Percentiles rank a stretch among this genome's conserved stretches.
These are phyloP conservation scores for Borostomias antarcticus DNA, from an alignment of 2,797 vertebrate genomes.

Conservation along the genomic window DNA sequence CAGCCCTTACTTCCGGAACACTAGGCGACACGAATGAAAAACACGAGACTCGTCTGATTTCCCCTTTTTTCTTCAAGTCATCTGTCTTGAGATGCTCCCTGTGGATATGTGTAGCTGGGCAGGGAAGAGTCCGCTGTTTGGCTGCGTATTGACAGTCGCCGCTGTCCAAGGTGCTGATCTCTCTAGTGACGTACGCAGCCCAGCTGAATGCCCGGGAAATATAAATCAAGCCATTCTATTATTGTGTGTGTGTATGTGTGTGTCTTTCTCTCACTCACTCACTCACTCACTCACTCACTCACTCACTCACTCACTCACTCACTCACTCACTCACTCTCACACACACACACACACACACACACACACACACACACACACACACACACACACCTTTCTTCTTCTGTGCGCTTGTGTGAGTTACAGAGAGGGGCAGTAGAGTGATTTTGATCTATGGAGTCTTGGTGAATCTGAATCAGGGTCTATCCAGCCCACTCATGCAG, in stretches of 20 bases:
- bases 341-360: no score
- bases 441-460: neutral
- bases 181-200: constrained; percentile 61
- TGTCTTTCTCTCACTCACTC: neutral
- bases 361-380: no score
- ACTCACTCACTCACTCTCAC: no score
- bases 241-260: neutral
- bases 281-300: no score
- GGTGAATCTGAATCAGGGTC: neutral
- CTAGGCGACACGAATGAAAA: constrained; percentile 53
- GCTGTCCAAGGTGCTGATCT: constrained; percentile 81
- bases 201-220: constrained; percentile 64
- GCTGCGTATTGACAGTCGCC: constrained; percentile 56
- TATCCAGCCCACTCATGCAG: neutral
- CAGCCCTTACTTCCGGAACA: constrained; percentile 80
- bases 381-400: no score
- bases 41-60: constrained; percentile 26
- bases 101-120: constrained; percentile 37
- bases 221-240: constrained; percentile 34
- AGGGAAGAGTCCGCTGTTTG: constrained; percentile 44
- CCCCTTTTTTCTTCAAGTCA: neutral
- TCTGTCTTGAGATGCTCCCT: constrained; percentile 26
- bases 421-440: neutral
- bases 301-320: no score
- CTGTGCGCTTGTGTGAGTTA: neutral